Conservation (phyloP, 37 sponge, comb jelly and placozoan genomes). For the Axinella damicornis region DNA sequence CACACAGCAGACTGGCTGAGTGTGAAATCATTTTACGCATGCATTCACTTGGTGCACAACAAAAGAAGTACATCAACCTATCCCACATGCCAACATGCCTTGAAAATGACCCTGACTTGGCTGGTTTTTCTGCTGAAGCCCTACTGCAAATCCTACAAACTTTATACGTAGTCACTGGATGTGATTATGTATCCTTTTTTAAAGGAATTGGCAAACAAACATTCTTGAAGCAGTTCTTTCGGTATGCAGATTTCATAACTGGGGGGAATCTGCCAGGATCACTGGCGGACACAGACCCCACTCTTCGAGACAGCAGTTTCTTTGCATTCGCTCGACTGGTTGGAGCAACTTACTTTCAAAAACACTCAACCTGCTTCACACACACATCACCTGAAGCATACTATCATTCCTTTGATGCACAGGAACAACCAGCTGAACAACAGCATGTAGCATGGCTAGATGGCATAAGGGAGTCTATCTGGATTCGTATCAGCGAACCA, state of each 20-base stretch:
- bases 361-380: conserved; percentile 23
- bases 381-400: conserved; percentile 1
- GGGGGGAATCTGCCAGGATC: not conserved
- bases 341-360: conserved; percentile 28
- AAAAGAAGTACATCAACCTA: not conserved
- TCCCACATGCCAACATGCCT: not conserved
- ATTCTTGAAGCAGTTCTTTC: conserved; percentile 17
- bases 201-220: conserved; percentile 15
- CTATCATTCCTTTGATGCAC: not conserved
- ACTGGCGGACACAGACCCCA: not conserved
- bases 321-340: conserved; percentile 24
- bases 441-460: conserved; percentile 26
- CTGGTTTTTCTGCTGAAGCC: not conserved
- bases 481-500: conserved; percentile 4
- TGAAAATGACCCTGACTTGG: conserved; percentile 23
- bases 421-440: not conserved
- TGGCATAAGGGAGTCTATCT: conserved; percentile 5
- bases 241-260: conserved; percentile 28
- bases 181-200: conserved; percentile 41
- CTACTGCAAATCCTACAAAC: conserved; percentile 10
- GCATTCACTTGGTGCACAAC: not conserved
- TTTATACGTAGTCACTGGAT: conserved; percentile 17
- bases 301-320: not conserved
- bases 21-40: not conserved
- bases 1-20: not conserved